Evolutionary conservation across 2,888 invertebrate genomes (phyloP).

Genomic region (Pterobdella sp.): DNA sequence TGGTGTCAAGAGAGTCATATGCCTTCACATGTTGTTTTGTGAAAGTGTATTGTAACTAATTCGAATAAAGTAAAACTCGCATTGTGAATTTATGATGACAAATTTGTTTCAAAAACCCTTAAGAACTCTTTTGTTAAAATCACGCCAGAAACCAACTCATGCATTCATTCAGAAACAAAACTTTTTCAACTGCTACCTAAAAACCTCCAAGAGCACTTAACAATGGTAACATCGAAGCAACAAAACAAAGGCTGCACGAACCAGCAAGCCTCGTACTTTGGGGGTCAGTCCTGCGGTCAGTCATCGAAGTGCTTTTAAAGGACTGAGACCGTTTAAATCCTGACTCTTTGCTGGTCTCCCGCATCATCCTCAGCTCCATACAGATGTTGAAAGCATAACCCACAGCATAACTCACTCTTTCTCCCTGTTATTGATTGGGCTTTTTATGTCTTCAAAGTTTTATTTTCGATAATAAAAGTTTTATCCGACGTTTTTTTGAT

Average conservation of each 20-base stretch:
- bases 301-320: constrained; percentile 70
- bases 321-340: constrained; percentile 81
- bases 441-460: too few relatives aligned
- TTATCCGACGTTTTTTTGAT: too few relatives aligned
- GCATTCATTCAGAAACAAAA: background rate
- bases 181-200: background rate
- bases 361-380: constrained; percentile 88
- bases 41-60: background rate
- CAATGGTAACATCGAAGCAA: background rate
- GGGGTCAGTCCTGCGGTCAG: constrained; percentile 66
- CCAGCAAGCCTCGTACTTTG: constrained; percentile 50
- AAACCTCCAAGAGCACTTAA: background rate
- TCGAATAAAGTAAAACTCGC: background rate
- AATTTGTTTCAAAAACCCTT: background rate
- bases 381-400: constrained; percentile 98
- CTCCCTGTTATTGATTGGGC: constrained; percentile 61
- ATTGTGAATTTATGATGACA: too few relatives aligned
- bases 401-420: constrained; percentile 94
- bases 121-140: background rate
- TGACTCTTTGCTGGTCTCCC: constrained; percentile 71
- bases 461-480: too few relatives aligned
- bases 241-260: background rate
- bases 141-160: background rate
- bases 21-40: background rate
- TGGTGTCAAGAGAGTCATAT: background rate